Conservation (phyloP, 2,888 invertebrate species). For the Halictus quadricinctus region DNA sequence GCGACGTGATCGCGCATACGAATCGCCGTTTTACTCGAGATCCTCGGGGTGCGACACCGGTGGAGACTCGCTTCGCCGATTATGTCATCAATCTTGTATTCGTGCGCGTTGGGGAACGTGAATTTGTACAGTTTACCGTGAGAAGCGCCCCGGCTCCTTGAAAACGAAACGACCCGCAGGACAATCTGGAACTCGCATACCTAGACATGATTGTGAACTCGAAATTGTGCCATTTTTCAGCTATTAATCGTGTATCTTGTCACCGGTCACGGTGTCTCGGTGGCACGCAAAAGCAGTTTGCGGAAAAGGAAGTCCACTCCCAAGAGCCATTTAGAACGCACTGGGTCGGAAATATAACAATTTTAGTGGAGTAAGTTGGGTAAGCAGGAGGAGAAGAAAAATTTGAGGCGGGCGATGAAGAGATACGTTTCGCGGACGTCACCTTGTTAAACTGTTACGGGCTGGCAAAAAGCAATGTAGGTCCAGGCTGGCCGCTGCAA, state of each 20-base stretch:
- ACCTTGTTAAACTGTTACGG: constrained; percentile 1
- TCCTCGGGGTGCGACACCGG: constrained; percentile 13
- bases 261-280: neutral
- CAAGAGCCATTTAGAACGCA: no score
- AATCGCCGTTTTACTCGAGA: constrained; percentile 18
- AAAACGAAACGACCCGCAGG: neutral
- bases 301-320: no score
- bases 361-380: neutral
- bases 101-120: neutral
- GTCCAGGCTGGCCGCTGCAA: constrained; percentile 51
- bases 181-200: neutral
- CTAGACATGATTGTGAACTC: neutral
- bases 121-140: neutral
- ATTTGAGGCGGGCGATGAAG: neutral
- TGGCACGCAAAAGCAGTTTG: no score
- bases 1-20: constrained; percentile 39
- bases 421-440: neutral
- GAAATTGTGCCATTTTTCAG: neutral
- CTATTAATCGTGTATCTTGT: neutral
- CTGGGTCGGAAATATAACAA: neutral
- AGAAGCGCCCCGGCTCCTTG: neutral
- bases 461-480: constrained; percentile 33
- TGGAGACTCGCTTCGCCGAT: neutral
- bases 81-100: constrained; percentile 1
- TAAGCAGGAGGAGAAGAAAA: neutral